A percentile compares a stretch with the other conserved stretches of the same genome.
Conservation (phyloP, 2,113 vertebrate genomes). For the Hemiscyllium ocellatum region DNA sequence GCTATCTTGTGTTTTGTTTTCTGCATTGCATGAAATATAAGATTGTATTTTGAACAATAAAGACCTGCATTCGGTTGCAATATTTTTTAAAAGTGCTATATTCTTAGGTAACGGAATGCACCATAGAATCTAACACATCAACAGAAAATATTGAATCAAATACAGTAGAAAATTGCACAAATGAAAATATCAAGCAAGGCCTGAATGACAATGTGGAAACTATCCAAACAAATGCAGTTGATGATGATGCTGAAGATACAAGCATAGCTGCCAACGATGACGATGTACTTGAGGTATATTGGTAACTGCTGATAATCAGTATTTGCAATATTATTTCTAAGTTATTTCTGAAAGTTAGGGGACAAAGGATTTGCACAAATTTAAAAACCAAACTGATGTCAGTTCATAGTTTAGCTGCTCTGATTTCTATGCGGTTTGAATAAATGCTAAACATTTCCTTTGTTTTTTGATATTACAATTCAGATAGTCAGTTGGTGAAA, state of each 20-base stretch:
- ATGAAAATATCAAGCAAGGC: conserved; percentile 58
- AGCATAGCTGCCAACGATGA: conserved; percentile 66
- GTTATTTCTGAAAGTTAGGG: neutral
- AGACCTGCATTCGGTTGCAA: neutral
- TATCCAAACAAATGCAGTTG: conserved; percentile 57
- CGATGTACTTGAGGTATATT: conserved; percentile 77
- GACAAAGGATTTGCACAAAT: neutral
- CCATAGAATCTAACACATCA: conserved; percentile 59
- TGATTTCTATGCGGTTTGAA: neutral
- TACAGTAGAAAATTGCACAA: conserved; percentile 52
- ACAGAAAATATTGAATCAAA: conserved; percentile 62
- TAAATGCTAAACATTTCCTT: neutral
- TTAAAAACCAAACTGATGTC: neutral
- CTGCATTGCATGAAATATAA: neutral
- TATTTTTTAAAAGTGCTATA: neutral
- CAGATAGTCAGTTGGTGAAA: neutral
- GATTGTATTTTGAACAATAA: neutral
- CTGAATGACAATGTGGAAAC: conserved; percentile 58
- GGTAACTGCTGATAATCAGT: neutral
- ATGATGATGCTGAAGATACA: conserved; percentile 62
- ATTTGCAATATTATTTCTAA: neutral
- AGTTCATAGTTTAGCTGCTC: neutral
- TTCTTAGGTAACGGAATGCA: conserved; percentile 71
- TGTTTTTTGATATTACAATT: neutral
- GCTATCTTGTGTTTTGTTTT: neutral